Evolutionary conservation across 2,113 vertebrate genomes (phyloP), one percentile per base, ranked within the genome.

Genomic region (Dipodomys spectabilis): DNA sequence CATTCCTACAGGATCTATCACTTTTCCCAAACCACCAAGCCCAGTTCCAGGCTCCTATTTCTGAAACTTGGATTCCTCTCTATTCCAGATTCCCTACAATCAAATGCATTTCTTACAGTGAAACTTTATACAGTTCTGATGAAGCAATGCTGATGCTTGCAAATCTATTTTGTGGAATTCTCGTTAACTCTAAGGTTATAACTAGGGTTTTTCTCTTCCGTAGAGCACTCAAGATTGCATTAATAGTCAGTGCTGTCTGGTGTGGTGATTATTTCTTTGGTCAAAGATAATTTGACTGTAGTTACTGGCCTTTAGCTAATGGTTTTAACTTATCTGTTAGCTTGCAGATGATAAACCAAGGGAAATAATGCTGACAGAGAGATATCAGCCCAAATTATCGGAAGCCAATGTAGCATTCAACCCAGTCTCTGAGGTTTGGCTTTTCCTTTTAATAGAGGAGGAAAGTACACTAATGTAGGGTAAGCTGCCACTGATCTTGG

Each of bases 291-390:
- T 96, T 94, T 93, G 80, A 82, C 60, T 94, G 64, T 84, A 92
- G 93, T 91, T 92, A 92, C 68, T 86, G 73, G 72, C 92, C 82
- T 96, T 30, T 35, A 86, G 82, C 75, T 96, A 94, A 97, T 95
- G 32, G 39, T 53, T 57, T 95, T 96, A 86, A 92, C 90, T 88
- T 88, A 94, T 93, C 64, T 91, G 72, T 81, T 96, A 90, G 91
- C 89, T 57, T 95, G 62, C 82, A 94, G 89, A 85, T 90, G 88
- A 93, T 92, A 95, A 89, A 80, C 86, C 77, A 82, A 91, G 91
- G 85, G 71, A 96, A 95, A 92, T 94, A 93, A 79, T 39, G 69
- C 92, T 93, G 91, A 95, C 93, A 94, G 94, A 95, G 86, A 92
- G 53, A 57, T 64, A 90, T 53, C 65, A 96, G 45, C 30, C 44